phyloP scores from a whole-genome alignment of 2,113 vertebrate genomes.

The Chionis minor region DNA sequence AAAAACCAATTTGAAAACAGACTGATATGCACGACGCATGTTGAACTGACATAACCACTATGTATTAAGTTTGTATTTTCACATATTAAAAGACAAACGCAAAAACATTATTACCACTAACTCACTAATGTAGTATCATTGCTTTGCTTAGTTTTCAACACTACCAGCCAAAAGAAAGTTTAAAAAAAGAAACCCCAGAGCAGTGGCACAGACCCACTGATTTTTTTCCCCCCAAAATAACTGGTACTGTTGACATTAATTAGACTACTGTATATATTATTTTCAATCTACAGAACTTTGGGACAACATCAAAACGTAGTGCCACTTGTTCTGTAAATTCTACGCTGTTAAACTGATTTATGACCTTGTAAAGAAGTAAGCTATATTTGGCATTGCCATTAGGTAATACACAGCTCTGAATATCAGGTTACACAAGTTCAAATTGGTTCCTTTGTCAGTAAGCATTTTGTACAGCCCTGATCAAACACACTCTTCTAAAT shows the following conservation, averaged over 20 bases:
- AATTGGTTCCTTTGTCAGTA: constrained; percentile 25
- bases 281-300: constrained; percentile 32
- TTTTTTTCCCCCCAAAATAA: constrained; percentile 18
- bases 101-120: not conserved
- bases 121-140: not conserved
- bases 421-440: constrained; percentile 58
- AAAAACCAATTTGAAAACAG: not conserved
- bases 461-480: not conserved
- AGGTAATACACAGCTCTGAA: constrained; percentile 55
- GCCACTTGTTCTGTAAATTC: constrained; percentile 33
- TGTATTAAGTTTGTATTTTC: not conserved
- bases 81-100: not conserved
- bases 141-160: not conserved
- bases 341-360: constrained; percentile 40
- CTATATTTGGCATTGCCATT: constrained; percentile 62
- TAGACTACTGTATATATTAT: constrained; percentile 3
- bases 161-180: not conserved
- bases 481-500: not conserved
- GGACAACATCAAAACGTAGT: not conserved
- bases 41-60: not conserved
- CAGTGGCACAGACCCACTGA: not conserved
- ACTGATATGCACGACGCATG: not conserved
- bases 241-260: constrained; percentile 18
- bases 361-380: constrained; percentile 58
- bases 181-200: not conserved